Conservation (phyloP, 2,113 vertebrate genomes). For the Larimichthys crocea region DNA sequence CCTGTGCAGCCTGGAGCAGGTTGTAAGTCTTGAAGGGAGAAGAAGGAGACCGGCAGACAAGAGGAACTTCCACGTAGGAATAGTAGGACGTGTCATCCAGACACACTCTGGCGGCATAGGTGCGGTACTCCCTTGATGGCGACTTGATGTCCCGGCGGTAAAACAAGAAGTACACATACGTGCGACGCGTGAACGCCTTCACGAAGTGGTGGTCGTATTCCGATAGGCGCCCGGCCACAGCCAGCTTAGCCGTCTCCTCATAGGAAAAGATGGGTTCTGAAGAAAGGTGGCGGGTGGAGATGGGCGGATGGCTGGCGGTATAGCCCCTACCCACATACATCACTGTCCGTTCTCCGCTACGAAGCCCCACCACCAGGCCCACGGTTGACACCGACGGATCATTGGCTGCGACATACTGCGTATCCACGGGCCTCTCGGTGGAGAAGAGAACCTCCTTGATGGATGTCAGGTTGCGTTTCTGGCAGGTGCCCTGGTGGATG, state of each 20-base stretch:
- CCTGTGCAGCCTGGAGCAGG: constrained; percentile 91
- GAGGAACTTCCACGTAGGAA: constrained; percentile 95
- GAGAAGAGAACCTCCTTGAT: constrained; percentile 87
- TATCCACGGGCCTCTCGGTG: constrained; percentile 92
- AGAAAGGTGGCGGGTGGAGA: constrained; percentile 93
- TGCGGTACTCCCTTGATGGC: constrained; percentile 89
- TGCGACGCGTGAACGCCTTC: constrained; percentile 85
- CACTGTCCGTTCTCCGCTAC: constrained; percentile 85
- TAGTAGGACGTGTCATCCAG: constrained; percentile 94
- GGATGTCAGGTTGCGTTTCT: constrained; percentile 89
- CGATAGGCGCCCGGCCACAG: constrained; percentile 90
- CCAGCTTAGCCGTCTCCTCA: constrained; percentile 95
- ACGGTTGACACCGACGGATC: constrained; percentile 93
- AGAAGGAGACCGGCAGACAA: constrained; percentile 83
- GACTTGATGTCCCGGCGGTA: constrained; percentile 94
- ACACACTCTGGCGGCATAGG: constrained; percentile 93
- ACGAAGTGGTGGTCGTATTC: constrained; percentile 98
- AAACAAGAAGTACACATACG: constrained; percentile 93
- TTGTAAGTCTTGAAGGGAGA: constrained; percentile 81
- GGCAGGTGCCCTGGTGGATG: constrained; percentile 94
- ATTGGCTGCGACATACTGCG: constrained; percentile 96
- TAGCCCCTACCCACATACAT: constrained; percentile 96
- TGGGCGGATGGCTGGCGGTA: constrained; percentile 94
- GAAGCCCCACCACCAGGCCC: constrained; percentile 89
- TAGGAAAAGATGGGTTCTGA: constrained; percentile 93